Conservation (phyloP, 2,113 vertebrate genomes). For the Eolophus roseicapilla region DNA sequence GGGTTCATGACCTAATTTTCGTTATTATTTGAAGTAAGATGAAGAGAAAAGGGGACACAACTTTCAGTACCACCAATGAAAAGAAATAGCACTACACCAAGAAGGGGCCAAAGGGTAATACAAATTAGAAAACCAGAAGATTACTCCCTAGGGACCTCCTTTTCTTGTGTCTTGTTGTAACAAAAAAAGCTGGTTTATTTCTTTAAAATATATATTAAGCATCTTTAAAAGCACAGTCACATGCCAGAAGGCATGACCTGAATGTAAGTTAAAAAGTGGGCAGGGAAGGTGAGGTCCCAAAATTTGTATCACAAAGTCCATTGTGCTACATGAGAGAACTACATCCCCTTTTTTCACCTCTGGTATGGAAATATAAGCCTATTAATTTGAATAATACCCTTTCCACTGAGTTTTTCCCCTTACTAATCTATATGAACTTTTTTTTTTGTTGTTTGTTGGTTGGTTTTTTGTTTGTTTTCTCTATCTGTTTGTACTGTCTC, state of each 20-base stretch:
- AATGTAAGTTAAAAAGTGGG: neutral
- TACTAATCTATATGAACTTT: neutral
- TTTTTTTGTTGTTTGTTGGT: neutral
- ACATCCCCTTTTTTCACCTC: neutral
- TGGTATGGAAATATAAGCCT: neutral
- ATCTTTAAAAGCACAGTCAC: neutral
- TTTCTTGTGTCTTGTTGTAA: neutral
- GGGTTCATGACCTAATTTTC: neutral
- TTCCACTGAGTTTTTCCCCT: neutral
- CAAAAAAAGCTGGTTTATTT: neutral
- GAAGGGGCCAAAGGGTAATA: neutral
- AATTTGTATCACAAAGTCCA: neutral
- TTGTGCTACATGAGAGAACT: neutral
- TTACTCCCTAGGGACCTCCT: neutral
- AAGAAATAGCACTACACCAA: neutral
- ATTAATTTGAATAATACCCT: neutral
- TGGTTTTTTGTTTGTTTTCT: neutral
- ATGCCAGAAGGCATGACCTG: neutral
- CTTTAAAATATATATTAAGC: neutral
- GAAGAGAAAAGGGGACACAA: neutral
- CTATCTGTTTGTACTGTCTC: neutral
- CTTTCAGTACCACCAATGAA: neutral
- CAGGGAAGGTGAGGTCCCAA: neutral
- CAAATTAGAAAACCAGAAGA: neutral
- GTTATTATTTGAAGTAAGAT: neutral